Base-by-base conservation (phyloP, 2,113 vertebrate genomes). In the Engraulis encrasicolus region DNA sequence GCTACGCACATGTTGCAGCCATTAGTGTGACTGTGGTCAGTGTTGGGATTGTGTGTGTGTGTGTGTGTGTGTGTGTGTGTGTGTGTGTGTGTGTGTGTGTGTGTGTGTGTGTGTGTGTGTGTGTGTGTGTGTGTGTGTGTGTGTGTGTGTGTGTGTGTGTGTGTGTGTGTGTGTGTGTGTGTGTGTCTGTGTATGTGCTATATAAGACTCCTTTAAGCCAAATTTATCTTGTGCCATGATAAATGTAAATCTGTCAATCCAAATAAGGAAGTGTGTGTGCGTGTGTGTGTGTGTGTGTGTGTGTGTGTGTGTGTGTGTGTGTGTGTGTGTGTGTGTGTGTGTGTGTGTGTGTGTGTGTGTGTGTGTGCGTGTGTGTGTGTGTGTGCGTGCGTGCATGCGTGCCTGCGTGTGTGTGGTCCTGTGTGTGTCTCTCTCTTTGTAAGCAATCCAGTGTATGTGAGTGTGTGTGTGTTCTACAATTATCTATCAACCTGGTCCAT, bases 11-110 rank as follows among this genome's bases (percentile, higher is more conserved):
- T n/a, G n/a, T n/a, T n/a, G n/a, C n/a, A n/a, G n/a, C n/a, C n/a
- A n/a, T n/a, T n/a, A n/a, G n/a, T n/a, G n/a, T n/a, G n/a, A n/a
- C n/a, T n/a, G n/a, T n/a, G n/a, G n/a, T n/a, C n/a, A n/a, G n/a
- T n/a, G n/a, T n/a, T n/a, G n/a, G n/a, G n/a, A n/a, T n/a, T n/a
- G n/a, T n/a, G n/a, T n/a, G n/a, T n/a, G n/a, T n/a, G n/a, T 66
- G 23, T 17, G 12, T 34, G 9, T 15, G 23, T 71, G 23, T 71
- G 23, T 11, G 27, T 71, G 61, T 0, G 61, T 71, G 61, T 71
- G 61, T 71, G 61, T 71, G 61, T 71, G 61, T 71, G n/a, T 74
- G 66, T 74, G 52, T 52, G 19, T 20, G 52, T 54, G 52, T 20
- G 52, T 58, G 52, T 58, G 52, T 52, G 52, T 58, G 52, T 58